Evolutionary conservation across 2,888 invertebrate genomes (phyloP), one percentile per base, ranked within the genome.

Genomic region (Nezara viridula): DNA sequence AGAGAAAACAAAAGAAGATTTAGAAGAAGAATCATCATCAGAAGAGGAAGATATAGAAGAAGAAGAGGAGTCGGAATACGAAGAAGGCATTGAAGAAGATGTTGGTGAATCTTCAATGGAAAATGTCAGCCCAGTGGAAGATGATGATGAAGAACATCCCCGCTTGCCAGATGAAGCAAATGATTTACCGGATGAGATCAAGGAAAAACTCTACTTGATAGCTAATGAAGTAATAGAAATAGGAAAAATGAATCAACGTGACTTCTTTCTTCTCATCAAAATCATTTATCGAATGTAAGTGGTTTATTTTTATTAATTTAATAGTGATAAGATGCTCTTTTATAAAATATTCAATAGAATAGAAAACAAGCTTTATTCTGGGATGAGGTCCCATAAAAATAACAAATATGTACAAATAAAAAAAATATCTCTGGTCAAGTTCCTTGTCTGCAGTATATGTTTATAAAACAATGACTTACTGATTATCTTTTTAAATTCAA

Each of bases 211-310:
- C 2, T 3, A 44, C 0, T 14, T 1, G 10, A 1, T 44, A 81
- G 12, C 47, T 3, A 0, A n/a, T 1, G 44, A 81, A 81, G 12
- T 81, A 24, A 14, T 0, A 5, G 44, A 44, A 47, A 44, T 12
- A 44, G n/a, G 44, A n/a, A 47, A 44, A 12, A n/a, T 10, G 0
- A 81, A 81, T 81, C 14, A 81, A n/a, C 24, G 44, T 24, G 81
- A 81, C 81, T 81, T 81, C 81, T 81, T n/a, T 16, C n/a, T 44
- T 14, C 81, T 81, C 10, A 47, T 81, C 24, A 44, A 44, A 24
- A 81, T 81, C 4, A 81, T 81, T 14, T 44, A 81, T 44, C 81
- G 81, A 44, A 81, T 81, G 81, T 81, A 81, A 44, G 44, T 73
- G 37, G 19, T 19, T 37, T 73, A 73, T 81, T 81, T 44, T 40